A percentile compares a stretch with the other conserved stretches of the same genome.
These are phyloP conservation scores for Antennarius striatus DNA, from an alignment of 2,113 vertebrate species.

Conservation along the genomic window DNA sequence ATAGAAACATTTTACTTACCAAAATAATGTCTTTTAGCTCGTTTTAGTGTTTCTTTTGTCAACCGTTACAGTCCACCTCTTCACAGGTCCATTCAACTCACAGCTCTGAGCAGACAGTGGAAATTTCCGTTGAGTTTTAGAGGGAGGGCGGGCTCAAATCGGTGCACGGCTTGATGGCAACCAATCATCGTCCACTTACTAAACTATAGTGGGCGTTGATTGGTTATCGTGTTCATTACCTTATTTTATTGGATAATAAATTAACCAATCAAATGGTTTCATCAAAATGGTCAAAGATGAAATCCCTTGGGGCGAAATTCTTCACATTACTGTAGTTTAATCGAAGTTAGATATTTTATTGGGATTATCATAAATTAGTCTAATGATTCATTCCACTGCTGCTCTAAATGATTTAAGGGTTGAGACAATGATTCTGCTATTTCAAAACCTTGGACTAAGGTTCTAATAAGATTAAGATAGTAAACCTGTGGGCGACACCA, in stretches of 20 bases:
- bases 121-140: slow-evolving; percentile 74
- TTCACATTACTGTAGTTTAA: too few species aligned
- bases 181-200: slow-evolving; percentile 17
- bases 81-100: background rate
- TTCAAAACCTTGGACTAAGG: too few species aligned
- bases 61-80: background rate
- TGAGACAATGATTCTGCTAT: too few species aligned
- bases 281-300: slow-evolving; percentile 10
- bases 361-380: too few species aligned
- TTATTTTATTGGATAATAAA: slow-evolving; percentile 5
- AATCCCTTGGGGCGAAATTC: too few species aligned
- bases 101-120: slow-evolving; percentile 37
- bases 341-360: too few species aligned
- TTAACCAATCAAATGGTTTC: background rate
- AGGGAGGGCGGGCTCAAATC: background rate
- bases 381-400: too few species aligned
- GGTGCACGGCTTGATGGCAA: rapidly evolving
- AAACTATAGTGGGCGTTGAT: slow-evolving; percentile 1
- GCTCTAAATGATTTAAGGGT: too few species aligned
- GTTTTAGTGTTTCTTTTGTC: background rate
- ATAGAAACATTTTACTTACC: slow-evolving; percentile 8
- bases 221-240: slow-evolving; percentile 10
- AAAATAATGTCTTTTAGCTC: background rate
- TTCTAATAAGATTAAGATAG: too few species aligned
- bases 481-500: too few species aligned